Percentiles rank a stretch among this genome's conserved stretches.
phyloP scores from a whole-genome alignment of 2,888 invertebrate species.

The Eupelmus urozonus region DNA sequence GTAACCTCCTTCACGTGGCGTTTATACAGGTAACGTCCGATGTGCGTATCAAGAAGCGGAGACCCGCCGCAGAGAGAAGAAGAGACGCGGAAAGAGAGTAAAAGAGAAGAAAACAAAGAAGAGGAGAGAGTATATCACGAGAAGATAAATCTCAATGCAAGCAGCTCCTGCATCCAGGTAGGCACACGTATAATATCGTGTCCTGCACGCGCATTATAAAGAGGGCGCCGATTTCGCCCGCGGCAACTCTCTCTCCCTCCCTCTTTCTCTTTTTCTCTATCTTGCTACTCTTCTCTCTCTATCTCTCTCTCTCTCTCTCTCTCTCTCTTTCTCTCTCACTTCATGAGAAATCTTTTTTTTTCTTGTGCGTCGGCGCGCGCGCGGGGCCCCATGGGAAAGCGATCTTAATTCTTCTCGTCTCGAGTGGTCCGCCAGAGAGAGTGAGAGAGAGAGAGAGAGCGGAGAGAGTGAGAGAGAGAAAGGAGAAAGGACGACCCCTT shows the following conservation, averaged over 20 bases:
- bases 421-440: too few relatives aligned
- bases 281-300: background rate
- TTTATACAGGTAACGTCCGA: too few relatives aligned
- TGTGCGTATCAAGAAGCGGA: too few relatives aligned
- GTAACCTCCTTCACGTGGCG: too few relatives aligned
- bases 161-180: background rate
- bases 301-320: conserved; percentile 14
- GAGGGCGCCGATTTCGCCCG: background rate
- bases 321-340: too few relatives aligned
- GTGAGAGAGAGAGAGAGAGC: too few relatives aligned
- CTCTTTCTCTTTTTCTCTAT: conserved; percentile 3
- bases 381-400: background rate
- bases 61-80: too few relatives aligned
- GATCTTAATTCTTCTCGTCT: background rate
- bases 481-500: conserved; percentile 26
- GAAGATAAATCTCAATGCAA: background rate
- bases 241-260: background rate
- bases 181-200: too few relatives aligned
- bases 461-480: too few relatives aligned
- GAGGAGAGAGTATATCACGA: background rate
- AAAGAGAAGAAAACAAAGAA: too few relatives aligned
- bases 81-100: too few relatives aligned
- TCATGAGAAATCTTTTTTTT: conserved; percentile 47
- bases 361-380: background rate
- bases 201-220: too few relatives aligned